Percentiles rank a stretch among this genome's conserved stretches.
Evolutionary conservation across 2,888 invertebrate genomes (phyloP).

Genomic region (Eulithis testata): DNA sequence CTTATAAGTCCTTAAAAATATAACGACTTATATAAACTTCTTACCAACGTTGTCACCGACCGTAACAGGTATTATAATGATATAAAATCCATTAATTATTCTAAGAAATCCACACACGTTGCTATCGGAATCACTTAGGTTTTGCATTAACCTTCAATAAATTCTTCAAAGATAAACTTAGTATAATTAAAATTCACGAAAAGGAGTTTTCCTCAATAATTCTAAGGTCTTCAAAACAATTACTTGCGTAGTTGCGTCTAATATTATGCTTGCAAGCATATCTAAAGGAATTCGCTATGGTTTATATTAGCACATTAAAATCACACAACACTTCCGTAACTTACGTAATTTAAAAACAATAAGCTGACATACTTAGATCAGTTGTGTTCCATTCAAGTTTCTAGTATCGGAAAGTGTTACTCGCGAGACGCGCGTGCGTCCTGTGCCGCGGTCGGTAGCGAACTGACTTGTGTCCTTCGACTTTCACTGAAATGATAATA

Average conservation of each 20-base stretch:
- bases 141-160: conserved; percentile 19
- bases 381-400: conserved; percentile 49
- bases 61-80: conserved; percentile 28
- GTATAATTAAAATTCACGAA: conserved; percentile 23
- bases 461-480: conserved; percentile 75
- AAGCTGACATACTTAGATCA: conserved; percentile 76
- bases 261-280: conserved; percentile 45
- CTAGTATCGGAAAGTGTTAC: conserved; percentile 41
- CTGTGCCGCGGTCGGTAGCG: conserved; percentile 53
- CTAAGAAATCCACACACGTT: conserved; percentile 28
- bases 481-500: conserved; percentile 75
- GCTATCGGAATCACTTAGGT: conserved; percentile 23
- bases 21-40: conserved; percentile 21
- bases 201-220: conserved; percentile 26
- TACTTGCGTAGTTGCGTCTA: conserved; percentile 31
- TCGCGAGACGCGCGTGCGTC: conserved; percentile 42
- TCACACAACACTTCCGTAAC: conserved; percentile 50
- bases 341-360: conserved; percentile 52
- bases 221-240: conserved; percentile 37
- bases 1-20: conserved; percentile 11
- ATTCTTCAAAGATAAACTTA: conserved; percentile 14
- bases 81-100: conserved; percentile 29
- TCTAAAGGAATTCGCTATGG: conserved; percentile 38
- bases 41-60: conserved; percentile 31
- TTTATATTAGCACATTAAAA: conserved; percentile 38